These are phyloP conservation scores for Steatornis caripensis DNA, from an alignment of 2,113 vertebrate species.

Conservation along the genomic window DNA sequence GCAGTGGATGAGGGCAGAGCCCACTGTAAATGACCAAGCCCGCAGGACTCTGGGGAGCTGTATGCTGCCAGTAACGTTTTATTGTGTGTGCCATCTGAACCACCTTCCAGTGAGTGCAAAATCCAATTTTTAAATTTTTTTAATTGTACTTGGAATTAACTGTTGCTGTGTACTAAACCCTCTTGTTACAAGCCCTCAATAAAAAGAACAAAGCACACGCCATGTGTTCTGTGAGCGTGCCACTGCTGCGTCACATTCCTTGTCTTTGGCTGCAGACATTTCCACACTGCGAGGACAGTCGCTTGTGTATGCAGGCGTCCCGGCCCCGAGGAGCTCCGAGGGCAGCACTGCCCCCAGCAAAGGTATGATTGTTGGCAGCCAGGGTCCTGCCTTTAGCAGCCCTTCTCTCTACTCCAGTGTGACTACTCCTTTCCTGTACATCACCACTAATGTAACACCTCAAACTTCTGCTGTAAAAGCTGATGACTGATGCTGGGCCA, in stretches of 20 bases:
- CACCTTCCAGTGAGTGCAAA: conserved; percentile 68
- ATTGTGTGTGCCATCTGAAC: conserved; percentile 70
- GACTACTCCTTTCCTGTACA: neutral
- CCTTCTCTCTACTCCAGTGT: fast-evolving
- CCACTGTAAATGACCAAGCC: neutral
- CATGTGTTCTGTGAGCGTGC: conserved; percentile 37
- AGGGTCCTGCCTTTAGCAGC: neutral
- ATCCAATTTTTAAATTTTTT: conserved; percentile 75
- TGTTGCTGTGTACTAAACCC: conserved; percentile 82
- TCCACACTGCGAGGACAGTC: fast-evolving
- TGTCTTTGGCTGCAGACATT: neutral
- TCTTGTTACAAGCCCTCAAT: conserved; percentile 77
- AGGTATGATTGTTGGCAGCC: neutral
- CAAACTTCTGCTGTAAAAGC: neutral
- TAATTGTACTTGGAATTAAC: conserved; percentile 79
- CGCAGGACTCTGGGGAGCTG: conserved; percentile 43
- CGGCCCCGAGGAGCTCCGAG: neutral
- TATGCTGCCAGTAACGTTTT: conserved; percentile 52
- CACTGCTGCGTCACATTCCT: neutral
- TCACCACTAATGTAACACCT: fast-evolving
- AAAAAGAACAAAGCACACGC: conserved; percentile 73
- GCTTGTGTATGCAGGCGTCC: neutral
- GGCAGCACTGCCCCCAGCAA: neutral
- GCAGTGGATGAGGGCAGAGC: conserved; percentile 28
- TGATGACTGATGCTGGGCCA: neutral